Evolutionary conservation across 1,140 invertebrate genomes (phyloP).

Genomic region (Leptoteleia sp.): DNA sequence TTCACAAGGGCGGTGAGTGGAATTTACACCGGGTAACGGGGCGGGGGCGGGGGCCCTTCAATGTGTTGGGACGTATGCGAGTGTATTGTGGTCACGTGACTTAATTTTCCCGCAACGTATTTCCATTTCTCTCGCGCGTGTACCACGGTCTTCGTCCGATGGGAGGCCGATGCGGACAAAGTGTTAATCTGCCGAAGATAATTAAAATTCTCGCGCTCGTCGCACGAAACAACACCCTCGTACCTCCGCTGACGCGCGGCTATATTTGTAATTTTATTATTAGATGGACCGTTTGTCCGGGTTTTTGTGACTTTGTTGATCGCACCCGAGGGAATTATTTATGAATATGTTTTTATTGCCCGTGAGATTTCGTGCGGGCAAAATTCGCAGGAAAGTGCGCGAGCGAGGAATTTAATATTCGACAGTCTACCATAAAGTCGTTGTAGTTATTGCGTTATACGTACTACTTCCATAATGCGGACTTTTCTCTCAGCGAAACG

Average conservation of each 20-base stretch:
- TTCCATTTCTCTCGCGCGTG: too few species aligned
- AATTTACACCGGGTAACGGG: too few species aligned
- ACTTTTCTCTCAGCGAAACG: conserved; percentile 62
- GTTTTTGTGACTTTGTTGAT: conserved; percentile 47
- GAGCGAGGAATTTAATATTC: conserved; percentile 59
- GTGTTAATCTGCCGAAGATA: conserved; percentile 8
- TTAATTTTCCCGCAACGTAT: too few species aligned
- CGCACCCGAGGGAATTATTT: conserved; percentile 46
- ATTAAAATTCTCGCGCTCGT: conserved; percentile 9
- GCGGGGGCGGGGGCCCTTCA: too few species aligned
- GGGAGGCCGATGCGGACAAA: too few species aligned
- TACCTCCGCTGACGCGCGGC: neutral
- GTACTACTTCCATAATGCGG: conserved; percentile 60
- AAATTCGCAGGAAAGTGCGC: conserved; percentile 55
- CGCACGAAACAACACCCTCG: neutral
- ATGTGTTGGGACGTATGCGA: too few species aligned
- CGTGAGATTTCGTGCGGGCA: conserved; percentile 53
- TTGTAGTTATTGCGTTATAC: conserved; percentile 60
- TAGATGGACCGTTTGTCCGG: conserved; percentile 28
- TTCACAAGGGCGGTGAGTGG: too few species aligned
- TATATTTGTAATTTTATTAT: conserved; percentile 43
- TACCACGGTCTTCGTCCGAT: too few species aligned
- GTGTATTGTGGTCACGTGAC: too few species aligned
- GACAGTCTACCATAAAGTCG: conserved; percentile 61
- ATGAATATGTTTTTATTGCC: conserved; percentile 51